phyloP scores from a whole-genome alignment of 2,113 vertebrate genomes.

The Asarcornis scutulata region DNA sequence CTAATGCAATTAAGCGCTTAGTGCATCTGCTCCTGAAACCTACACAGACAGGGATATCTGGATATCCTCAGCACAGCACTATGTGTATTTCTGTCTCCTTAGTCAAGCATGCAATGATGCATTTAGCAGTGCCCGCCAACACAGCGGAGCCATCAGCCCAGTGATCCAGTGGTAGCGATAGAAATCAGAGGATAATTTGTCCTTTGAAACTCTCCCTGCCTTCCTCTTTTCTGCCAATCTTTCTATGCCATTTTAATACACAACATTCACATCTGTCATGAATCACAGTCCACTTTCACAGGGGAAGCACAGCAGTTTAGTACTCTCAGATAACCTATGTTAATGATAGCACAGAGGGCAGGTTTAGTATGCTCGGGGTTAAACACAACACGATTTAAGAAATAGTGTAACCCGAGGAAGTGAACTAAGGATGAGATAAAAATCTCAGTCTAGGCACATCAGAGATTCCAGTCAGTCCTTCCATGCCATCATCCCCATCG shows the following conservation, averaged over 20 bases:
- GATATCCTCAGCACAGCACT: neutral
- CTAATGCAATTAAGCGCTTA: conserved; percentile 28
- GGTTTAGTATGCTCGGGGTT: neutral
- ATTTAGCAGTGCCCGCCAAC: conserved; percentile 11
- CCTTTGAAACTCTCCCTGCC: neutral
- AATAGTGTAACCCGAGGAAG: neutral
- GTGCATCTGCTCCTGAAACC: neutral
- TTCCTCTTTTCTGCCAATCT: neutral
- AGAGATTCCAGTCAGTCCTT: neutral
- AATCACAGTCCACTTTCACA: neutral
- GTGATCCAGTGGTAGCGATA: neutral
- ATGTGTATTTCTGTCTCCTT: neutral
- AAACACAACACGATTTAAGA: neutral
- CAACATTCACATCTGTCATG: neutral
- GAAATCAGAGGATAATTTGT: neutral
- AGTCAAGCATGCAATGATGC: neutral
- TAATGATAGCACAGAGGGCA: neutral
- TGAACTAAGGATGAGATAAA: neutral
- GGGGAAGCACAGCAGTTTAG: neutral
- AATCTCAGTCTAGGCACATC: neutral
- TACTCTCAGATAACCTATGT: neutral
- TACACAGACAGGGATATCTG: neutral
- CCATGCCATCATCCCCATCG: neutral
- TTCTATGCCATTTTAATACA: neutral
- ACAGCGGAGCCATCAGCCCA: neutral